Base-by-base conservation (phyloP, 2,797 vertebrate species). In the Poeciliopsis paucimaculata region DNA sequence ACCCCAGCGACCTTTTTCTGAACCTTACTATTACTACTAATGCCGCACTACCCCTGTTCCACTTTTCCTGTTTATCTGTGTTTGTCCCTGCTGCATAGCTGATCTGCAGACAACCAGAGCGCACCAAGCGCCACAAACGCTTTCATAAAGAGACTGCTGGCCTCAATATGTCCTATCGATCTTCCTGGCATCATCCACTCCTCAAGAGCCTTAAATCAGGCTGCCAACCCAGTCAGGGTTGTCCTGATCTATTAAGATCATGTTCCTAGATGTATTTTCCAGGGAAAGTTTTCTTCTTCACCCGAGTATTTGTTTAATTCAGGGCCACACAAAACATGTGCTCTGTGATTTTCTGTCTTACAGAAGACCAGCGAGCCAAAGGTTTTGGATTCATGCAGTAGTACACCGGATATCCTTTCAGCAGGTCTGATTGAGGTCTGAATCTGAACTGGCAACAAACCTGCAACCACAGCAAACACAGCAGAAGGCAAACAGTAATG, bases 391-490 rank as follows among this genome's bases (percentile, higher is more conserved):
- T 78, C 28, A 10, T 43, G 77, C 68, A 49, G 51, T 45, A 31
- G 57, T 73, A 20, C 31, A 4, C 86, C 47, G 87, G 80, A 86
- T 88, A 82, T 88, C 28, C 76, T 84, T 84, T 88, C 84, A 76
- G 85, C 77, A 78, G 79, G 66, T 84, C 43, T 76, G 82, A 84
- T 77, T 78, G 78, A 80, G 75, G n/a, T 26, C 47, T n/a, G 36
- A 84, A 84, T 83, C 90, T 88, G 89, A 90, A 87, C 77, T 12
- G 73, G 82, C 87, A 84, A 73, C 68, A 90, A 91, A 93, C 80
- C 84, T 93, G 93, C 91, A 87, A 84, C 88, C 82, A 68, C 90
- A 91, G 91, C 92, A 91, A 85, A 84, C 82, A 85, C 83, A 60
- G 77, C 75, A 77, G 75, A 87, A 90, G 84, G 84, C 84, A 87